Conservation (phyloP, 2,888 invertebrate species). For the Papilio protenor region DNA sequence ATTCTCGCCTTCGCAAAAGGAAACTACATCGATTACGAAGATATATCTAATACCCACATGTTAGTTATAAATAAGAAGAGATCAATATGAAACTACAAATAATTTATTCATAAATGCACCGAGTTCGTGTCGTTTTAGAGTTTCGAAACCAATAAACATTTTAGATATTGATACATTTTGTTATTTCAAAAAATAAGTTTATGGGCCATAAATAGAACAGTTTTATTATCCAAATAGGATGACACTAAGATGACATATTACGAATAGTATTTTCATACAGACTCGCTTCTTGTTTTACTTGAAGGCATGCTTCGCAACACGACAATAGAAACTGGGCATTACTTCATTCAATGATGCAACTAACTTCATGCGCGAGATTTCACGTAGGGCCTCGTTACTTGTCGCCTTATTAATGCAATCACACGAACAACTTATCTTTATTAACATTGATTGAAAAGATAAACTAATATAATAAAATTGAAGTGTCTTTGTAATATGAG, state of each 20-base stretch:
- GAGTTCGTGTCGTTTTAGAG: constrained; percentile 35
- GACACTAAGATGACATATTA: constrained; percentile 12
- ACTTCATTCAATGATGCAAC: neutral
- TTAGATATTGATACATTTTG: constrained; percentile 10
- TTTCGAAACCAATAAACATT: constrained; percentile 22
- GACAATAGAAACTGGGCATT: neutral
- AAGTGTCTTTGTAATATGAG: no score
- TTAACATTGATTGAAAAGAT: no score
- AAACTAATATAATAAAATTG: neutral
- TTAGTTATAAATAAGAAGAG: constrained; percentile 37
- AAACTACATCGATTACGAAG: neutral
- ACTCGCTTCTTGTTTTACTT: constrained; percentile 19
- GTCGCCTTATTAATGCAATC: neutral
- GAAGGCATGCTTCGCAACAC: neutral
- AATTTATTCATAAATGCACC: constrained; percentile 37
- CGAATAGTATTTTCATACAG: constrained; percentile 15
- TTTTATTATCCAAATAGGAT: constrained; percentile 8
- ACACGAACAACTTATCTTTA: neutral
- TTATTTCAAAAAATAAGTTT: neutral
- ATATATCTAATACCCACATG: constrained; percentile 16
- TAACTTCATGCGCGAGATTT: neutral
- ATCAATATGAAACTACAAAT: constrained; percentile 34
- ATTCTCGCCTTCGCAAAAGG: neutral
- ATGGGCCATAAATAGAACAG: constrained; percentile 19
- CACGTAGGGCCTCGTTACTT: neutral